Conservation (phyloP, 2,888 invertebrate genomes). For the Myathropa florea region DNA sequence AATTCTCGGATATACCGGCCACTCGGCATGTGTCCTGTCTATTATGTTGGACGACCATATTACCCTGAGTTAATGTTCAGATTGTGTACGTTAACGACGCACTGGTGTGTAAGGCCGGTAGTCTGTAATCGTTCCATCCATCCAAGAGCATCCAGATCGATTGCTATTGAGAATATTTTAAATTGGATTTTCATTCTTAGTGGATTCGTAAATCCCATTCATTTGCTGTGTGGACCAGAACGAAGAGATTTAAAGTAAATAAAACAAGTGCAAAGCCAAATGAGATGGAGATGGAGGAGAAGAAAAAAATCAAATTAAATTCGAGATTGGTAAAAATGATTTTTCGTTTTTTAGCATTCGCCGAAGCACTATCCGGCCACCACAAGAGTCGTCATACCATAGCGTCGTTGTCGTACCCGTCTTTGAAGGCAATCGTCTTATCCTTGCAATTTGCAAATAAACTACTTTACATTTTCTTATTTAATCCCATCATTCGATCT, state of each 20-base stretch:
- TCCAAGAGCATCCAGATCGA: constrained; percentile 37
- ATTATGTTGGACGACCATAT: constrained; percentile 59
- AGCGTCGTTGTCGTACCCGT: constrained; percentile 7
- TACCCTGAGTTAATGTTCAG: constrained; percentile 30
- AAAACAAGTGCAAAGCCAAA: constrained; percentile 41
- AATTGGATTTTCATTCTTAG: constrained; percentile 59
- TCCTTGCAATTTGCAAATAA: constrained; percentile 71
- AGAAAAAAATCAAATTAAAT: constrained; percentile 65
- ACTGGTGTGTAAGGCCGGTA: not conserved
- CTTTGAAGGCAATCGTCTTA: constrained; percentile 40
- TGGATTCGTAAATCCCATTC: constrained; percentile 45
- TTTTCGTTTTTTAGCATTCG: constrained; percentile 61
- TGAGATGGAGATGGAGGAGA: constrained; percentile 6
- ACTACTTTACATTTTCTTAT: constrained; percentile 71
- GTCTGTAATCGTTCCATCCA: constrained; percentile 3
- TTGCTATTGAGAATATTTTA: constrained; percentile 49
- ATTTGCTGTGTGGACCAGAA: constrained; percentile 27
- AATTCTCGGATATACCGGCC: not conserved
- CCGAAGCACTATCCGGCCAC: not conserved
- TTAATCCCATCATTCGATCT: constrained; percentile 71
- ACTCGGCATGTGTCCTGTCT: constrained; percentile 47
- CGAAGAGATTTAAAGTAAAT: constrained; percentile 40
- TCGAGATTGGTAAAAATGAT: constrained; percentile 69
- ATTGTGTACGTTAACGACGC: constrained; percentile 42
- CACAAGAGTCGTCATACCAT: constrained; percentile 22